phyloP scores from a whole-genome alignment of 2,888 invertebrate species.

The Acrobasis suavella region DNA sequence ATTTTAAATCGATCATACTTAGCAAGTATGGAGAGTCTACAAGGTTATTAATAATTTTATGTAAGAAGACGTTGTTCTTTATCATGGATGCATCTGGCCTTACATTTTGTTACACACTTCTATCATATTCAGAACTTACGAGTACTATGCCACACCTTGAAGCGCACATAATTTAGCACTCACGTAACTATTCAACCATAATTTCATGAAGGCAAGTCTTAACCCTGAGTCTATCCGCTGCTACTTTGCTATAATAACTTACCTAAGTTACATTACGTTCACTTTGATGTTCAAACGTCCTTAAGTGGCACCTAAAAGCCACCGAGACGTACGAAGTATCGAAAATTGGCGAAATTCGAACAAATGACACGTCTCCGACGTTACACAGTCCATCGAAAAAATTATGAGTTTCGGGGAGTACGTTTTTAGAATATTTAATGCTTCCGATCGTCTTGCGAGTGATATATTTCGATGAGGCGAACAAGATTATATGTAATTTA shows the following conservation, averaged over 20 bases:
- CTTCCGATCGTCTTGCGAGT: neutral
- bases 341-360: neutral
- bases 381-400: constrained; percentile 3
- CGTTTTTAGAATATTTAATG: constrained; percentile 9
- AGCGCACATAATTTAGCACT: neutral
- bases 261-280: constrained; percentile 20
- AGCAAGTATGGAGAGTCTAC: too few species aligned
- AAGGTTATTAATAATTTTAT: too few species aligned
- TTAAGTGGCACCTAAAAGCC: constrained; percentile 20
- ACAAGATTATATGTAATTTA: neutral
- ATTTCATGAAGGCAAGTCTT: neutral
- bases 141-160: neutral
- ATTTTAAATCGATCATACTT: too few species aligned
- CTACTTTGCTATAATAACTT: constrained; percentile 3
- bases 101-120: too few species aligned
- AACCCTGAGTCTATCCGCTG: neutral
- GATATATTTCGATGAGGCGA: neutral
- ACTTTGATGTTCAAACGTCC: constrained; percentile 15
- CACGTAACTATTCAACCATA: constrained; percentile 2
- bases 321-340: neutral
- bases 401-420: constrained; percentile 2
- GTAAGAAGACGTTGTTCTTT: too few species aligned
- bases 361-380: neutral
- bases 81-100: too few species aligned
- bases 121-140: too few species aligned